Evolutionary conservation across 92 coral and sea anemone species (phyloP), one percentile per base, ranked within the genome.

Genomic region (Parazoanthus darwini): DNA sequence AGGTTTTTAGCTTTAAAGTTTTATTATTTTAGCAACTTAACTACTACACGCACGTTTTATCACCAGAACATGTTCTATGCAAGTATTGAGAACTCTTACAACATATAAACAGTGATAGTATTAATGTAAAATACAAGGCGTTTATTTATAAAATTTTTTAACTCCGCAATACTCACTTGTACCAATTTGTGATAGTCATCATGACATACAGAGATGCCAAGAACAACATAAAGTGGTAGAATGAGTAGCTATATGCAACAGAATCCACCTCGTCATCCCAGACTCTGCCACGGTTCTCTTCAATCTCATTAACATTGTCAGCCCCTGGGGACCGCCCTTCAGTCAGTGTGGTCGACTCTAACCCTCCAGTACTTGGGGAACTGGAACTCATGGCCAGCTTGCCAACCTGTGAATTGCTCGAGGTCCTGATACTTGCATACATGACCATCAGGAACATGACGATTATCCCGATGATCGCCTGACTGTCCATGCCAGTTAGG

Each of bases 171-270:
- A 93, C 98, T 93, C 86, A 95, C 98, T 89, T 93, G 93, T 93
- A 93, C 98, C 98, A 95, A 79, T 95, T 94, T n/a, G 98, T 95
- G 59, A 95, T 72, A 1, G 98, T 95, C 98, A 95, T 95, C 98
- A 95, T 95, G 70, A 95, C 78, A 46, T 95, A 95, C 25, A 95
- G 91, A 1, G 94, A 86, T 11, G 98, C 96, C 93, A 95, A 54
- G 68, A 94, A 90, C 81, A 95, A 77, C 94, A 95, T 93, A 68
- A 95, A 93, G 80, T 94, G 98, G 59, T 94, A 95, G 67, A 93
- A 92, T 37, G 96, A 95, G 85, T 95, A 95, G 65, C 98, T 95
- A 37, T 95, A 95, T 59, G 96, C 96, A 85, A 95, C 98, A 25
- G 88, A 88, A 22, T 88, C 92, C 16, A 84, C 94, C 43, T 95